Conservation (phyloP, 2,888 invertebrate species). For the Cephalotes varians region DNA sequence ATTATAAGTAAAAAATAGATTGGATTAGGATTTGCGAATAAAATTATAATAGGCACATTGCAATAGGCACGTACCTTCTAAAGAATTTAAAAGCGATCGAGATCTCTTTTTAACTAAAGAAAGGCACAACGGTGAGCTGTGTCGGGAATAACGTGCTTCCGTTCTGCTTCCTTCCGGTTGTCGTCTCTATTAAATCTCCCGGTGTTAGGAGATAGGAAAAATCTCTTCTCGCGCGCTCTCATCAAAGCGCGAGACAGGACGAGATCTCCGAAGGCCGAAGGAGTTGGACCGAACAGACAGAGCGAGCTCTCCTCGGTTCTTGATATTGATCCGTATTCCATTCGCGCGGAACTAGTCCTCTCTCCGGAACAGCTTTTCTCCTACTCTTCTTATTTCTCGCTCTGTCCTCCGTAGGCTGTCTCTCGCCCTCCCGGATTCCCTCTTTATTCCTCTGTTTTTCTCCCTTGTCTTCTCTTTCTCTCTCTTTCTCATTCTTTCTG, state of each 20-base stretch:
- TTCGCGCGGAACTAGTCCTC: slow-evolving; percentile 74
- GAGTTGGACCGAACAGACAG: slow-evolving; percentile 67
- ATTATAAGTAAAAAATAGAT: not conserved
- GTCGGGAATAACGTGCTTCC: slow-evolving; percentile 19
- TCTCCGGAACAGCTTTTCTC: slow-evolving; percentile 66
- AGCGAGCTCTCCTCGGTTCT: slow-evolving; percentile 74
- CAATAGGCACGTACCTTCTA: not conserved
- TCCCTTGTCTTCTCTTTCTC: not conserved
- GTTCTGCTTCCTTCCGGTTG: slow-evolving; percentile 15
- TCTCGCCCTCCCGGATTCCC: slow-evolving; percentile 27
- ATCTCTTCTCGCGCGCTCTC: slow-evolving; percentile 12
- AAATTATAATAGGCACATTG: slow-evolving; percentile 17
- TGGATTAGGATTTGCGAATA: not conserved
- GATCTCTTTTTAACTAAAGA: not conserved
- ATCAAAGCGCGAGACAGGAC: slow-evolving; percentile 26
- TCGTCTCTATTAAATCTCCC: slow-evolving; percentile 7
- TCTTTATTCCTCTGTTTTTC: slow-evolving; percentile 28
- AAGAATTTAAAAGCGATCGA: not conserved
- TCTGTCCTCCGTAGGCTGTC: slow-evolving; percentile 25
- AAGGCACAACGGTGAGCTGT: not conserved
- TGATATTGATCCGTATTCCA: slow-evolving; percentile 82
- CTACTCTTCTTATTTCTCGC: slow-evolving; percentile 47
- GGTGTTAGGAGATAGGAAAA: slow-evolving; percentile 5
- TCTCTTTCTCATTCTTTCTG: not conserved
- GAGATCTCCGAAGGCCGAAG: slow-evolving; percentile 19